Percentiles rank a stretch among this genome's conserved stretches.
These are phyloP conservation scores for Callospermophilus lateralis DNA, from an alignment of 2,113 vertebrate genomes.

Conservation along the genomic window DNA sequence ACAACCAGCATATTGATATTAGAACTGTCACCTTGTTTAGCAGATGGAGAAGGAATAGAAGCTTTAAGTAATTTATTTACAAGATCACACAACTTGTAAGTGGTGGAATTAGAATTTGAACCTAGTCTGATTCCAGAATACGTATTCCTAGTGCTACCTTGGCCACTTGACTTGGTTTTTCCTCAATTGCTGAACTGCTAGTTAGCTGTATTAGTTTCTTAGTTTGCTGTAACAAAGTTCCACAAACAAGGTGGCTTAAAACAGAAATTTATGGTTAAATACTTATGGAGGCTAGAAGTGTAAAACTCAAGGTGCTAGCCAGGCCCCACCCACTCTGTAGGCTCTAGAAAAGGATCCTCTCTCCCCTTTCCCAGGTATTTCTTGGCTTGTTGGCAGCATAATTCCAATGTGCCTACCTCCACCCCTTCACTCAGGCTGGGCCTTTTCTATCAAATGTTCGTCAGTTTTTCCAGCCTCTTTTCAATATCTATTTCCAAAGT, in stretches of 20 bases:
- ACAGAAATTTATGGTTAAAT: neutral
- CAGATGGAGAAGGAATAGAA: neutral
- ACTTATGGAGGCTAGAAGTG: neutral
- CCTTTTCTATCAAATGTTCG: neutral
- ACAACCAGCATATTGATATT: neutral
- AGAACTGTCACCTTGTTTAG: neutral
- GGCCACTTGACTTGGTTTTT: neutral
- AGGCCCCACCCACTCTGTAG: neutral
- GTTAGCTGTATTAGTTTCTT: neutral
- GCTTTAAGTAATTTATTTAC: neutral
- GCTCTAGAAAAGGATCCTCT: neutral
- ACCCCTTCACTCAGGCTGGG: neutral
- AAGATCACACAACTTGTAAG: neutral
- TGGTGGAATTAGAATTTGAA: neutral
- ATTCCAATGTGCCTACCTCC: neutral
- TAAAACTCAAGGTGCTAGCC: neutral
- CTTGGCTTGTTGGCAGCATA: neutral
- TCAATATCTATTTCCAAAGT: neutral
- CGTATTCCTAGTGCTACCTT: neutral
- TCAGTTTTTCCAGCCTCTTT: too few species aligned
- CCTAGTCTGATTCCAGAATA: neutral
- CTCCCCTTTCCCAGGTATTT: neutral
- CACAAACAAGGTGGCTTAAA: neutral
- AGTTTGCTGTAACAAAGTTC: neutral
- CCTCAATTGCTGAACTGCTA: neutral